Evolutionary conservation across 2,797 vertebrate species (phyloP), one percentile per base, ranked within the genome.

Genomic region (Tapirus indicus): DNA sequence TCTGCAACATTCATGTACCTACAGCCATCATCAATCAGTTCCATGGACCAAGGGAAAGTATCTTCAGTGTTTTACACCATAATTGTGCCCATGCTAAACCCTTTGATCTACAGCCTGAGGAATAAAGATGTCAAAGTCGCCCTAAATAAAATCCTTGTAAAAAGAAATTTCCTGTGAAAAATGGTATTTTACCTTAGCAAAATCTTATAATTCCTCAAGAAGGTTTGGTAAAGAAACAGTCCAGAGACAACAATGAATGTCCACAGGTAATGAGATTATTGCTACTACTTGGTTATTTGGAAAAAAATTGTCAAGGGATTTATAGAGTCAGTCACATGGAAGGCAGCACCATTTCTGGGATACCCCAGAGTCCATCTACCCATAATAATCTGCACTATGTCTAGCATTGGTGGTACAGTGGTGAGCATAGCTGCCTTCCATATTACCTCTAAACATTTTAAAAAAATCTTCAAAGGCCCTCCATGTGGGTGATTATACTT

Each of bases 401-500:
- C 49, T 52, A 52, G 49, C 14, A 98, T 98, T 99, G 98, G 98
- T 99, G 98, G 98, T 99, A 99, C 98, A 99, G 99, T 99, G 99
- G 98, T 98, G 97, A 99, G 98, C 98, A 99, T 98, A 98, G 98
- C 98, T 99, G 98, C 99, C 98, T 99, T 99, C 98, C 98, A 99
- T 35, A 69, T 82, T 58, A 29, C 25, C 14, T 71, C 35, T 29
- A 41, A 47, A 27, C 7, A 41, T 4, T 14, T 52, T 13, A 66
- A 14, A 12, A n/a, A 71, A 52, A 16, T 18, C 2, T 71, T 64
- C 0, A 27, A 29, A 75, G 4, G 16, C 11, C 11, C 16, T 72
- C 14, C 20, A 29, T 71, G 12, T 72, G 0, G 1, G 2, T 58
- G 14, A 41, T 58, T 44, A 20, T 17, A 27, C 27, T 91, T 66